These are phyloP conservation scores for Tetranychus truncatus DNA, from an alignment of 2,888 invertebrate species.

Conservation along the genomic window DNA sequence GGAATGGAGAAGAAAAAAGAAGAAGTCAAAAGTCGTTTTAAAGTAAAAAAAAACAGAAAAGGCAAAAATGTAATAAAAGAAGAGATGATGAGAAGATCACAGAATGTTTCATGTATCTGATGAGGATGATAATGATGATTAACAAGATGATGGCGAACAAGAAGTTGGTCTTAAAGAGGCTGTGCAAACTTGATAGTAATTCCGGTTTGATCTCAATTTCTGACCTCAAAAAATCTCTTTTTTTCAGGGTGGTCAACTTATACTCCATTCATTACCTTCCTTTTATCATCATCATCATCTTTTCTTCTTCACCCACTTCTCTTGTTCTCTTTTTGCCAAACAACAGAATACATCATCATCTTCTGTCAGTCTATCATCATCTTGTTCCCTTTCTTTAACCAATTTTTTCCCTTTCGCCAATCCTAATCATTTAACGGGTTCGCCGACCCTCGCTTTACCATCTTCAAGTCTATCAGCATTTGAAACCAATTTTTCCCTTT, in stretches of 20 bases:
- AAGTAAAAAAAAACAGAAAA: background rate
- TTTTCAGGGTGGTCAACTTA: background rate
- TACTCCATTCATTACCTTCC: constrained; percentile 1
- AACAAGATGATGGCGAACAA: background rate
- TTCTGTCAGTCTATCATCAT: background rate
- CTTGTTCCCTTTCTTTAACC: background rate
- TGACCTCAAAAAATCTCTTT: background rate
- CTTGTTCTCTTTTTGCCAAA: background rate
- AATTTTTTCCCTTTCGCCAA: background rate
- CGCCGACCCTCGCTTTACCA: background rate
- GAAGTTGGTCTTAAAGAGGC: background rate
- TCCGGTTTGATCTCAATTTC: background rate
- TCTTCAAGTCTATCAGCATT: background rate
- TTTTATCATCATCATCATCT: background rate
- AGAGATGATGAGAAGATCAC: no score
- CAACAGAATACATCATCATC: background rate
- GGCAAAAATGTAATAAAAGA: no score
- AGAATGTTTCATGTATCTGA: background rate
- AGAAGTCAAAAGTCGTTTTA: background rate
- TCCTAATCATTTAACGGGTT: background rate
- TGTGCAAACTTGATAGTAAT: background rate
- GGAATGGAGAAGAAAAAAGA: background rate
- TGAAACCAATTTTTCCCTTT: background rate
- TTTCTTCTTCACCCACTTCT: constrained; percentile 7
- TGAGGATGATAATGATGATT: background rate